Conservation (phyloP, 2,888 invertebrate species). For the Hyposoter didymator region DNA sequence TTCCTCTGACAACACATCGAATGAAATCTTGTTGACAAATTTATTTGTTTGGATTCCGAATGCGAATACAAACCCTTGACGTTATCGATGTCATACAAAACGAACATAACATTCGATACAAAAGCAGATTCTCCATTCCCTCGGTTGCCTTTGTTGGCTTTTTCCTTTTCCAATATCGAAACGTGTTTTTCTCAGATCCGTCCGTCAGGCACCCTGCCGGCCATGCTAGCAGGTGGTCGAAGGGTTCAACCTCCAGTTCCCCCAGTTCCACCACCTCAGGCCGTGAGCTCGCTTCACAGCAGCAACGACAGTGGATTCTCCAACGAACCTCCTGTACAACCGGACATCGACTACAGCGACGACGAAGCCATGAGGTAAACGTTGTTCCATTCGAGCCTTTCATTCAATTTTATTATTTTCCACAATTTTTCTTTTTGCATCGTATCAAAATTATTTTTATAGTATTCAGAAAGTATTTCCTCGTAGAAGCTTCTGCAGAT, state of each 20-base stretch:
- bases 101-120: not conserved
- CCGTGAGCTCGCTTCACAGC: constrained; percentile 90
- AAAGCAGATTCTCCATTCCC: not conserved
- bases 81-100: not conserved
- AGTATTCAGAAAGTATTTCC: not conserved
- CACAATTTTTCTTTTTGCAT: not conserved
- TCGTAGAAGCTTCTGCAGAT: constrained; percentile 3
- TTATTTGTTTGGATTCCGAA: too few relatives aligned
- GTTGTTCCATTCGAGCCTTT: constrained; percentile 19
- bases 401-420: constrained; percentile 2
- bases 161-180: constrained; percentile 13
- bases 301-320: constrained; percentile 97
- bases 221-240: constrained; percentile 81
- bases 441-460: not conserved
- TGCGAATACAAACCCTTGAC: too few relatives aligned
- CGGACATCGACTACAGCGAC: constrained; percentile 95
- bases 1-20: not conserved
- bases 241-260: constrained; percentile 84
- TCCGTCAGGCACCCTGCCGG: constrained; percentile 83
- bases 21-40: too few relatives aligned
- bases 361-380: constrained; percentile 91
- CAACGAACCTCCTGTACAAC: constrained; percentile 94
- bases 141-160: not conserved
- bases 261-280: constrained; percentile 82
- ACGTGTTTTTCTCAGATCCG: constrained; percentile 77